Base-by-base conservation (phyloP, 2,797 vertebrate species). In the Sciurus carolinensis region DNA sequence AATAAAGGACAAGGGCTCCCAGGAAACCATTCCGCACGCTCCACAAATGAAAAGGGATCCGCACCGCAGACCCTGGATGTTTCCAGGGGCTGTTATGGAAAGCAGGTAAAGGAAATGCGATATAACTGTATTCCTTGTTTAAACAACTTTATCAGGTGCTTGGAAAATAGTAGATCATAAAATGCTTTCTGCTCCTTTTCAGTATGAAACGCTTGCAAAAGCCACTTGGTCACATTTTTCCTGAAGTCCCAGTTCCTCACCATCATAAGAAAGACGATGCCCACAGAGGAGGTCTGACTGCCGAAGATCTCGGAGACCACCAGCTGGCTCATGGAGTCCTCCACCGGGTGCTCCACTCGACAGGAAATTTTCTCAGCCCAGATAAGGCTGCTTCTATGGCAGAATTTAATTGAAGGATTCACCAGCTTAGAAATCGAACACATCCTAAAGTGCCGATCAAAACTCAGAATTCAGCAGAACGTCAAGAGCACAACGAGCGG, bases 291-390 rank as follows among this genome's bases (percentile, higher is more conserved):
- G 0, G 98, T 98, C 28, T 99, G 98, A 98, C 99, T 99, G 98
- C 99, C 98, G 85, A 99, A 99, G 97, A 99, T 98, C 98, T 99
- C 99, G 0, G 99, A 99, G 62, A 99, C 98, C n/a, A 99, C 98
- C 93, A 99, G 99, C 2, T 99, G 98, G 0, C 98, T 98, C 33
- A 98, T 57, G 0, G 98, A 97, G 10, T 98, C 97, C 0, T 98
- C 98, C 22, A 97, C 95, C 0, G 99, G 99, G 89, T 99, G 99
- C 88, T 99, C 99, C 17, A 99, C 98, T 89, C 99, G 99, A 99
- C 99, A 99, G 97, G 99, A 99, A 7, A 99, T 98, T 24, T 99
- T 99, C 98, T 99, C 99, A 11, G 99, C 99, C 1, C 99, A 98
- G 0, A 99, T 99, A 98, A 99, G 98, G 92, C 98, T 99, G 87